Evolutionary conservation across 2,888 invertebrate genomes (phyloP).

Genomic region (Siphonodentalium dalli): DNA sequence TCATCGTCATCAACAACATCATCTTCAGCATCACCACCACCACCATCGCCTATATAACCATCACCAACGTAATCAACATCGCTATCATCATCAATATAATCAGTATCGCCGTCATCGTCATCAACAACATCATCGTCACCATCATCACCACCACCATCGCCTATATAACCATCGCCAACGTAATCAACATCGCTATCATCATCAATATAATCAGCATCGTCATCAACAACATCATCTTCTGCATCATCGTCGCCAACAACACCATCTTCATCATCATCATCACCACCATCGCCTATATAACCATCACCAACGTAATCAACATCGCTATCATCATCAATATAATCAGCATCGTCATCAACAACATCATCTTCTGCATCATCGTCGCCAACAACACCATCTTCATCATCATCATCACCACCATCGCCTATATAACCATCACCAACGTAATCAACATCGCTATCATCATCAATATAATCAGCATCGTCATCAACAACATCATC

Average conservation of each 20-base stretch:
- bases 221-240: background rate
- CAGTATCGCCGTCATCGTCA: slow-evolving; percentile 4
- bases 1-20: too few relatives aligned
- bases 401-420: background rate
- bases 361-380: too few relatives aligned
- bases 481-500: slow-evolving; percentile 6
- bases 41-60: background rate
- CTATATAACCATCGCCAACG: background rate
- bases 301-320: slow-evolving; percentile 8
- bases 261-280: background rate
- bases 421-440: background rate
- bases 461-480: slow-evolving; percentile 3
- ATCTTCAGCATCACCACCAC: background rate
- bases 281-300: too few relatives aligned
- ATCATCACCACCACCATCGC: background rate
- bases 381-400: too few relatives aligned
- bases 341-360: too few relatives aligned
- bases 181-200: too few relatives aligned
- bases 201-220: background rate
- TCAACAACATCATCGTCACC: slow-evolving; percentile 6
- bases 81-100: slow-evolving; percentile 2
- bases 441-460: background rate
- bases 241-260: background rate
- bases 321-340: slow-evolving; percentile 5
- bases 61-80: background rate